These are phyloP conservation scores for Castor canadensis DNA, from an alignment of 2,113 vertebrate species.

Conservation along the genomic window DNA sequence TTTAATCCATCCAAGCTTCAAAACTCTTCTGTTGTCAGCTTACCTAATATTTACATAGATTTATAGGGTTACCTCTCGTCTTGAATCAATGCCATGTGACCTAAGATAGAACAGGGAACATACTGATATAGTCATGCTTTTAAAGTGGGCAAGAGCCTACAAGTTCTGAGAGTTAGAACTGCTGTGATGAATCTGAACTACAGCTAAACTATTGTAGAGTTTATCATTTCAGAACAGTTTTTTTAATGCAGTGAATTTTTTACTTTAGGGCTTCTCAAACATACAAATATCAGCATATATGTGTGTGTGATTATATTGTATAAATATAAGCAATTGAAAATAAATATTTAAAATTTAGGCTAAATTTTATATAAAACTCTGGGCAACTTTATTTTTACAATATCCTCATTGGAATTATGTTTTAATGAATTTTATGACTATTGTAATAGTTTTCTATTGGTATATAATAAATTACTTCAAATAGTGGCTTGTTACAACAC, in stretches of 20 bases:
- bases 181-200: background rate
- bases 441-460: background rate
- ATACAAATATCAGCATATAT: background rate
- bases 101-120: background rate
- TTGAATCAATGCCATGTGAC: slow-evolving; percentile 49
- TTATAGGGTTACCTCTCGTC: background rate
- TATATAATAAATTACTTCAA: background rate
- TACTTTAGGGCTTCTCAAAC: background rate
- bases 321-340: background rate
- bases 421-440: background rate
- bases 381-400: background rate
- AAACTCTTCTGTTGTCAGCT: slow-evolving; percentile 40
- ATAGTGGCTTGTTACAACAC: background rate
- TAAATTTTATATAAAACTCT: background rate
- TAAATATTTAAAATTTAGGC: background rate
- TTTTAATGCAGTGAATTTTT: background rate
- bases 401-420: background rate
- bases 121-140: background rate
- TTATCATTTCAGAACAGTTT: background rate
- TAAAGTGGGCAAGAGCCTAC: slow-evolving; percentile 40
- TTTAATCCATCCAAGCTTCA: slow-evolving; percentile 43
- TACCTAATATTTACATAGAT: slow-evolving; percentile 22
- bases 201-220: background rate
- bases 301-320: background rate
- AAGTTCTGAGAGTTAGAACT: slow-evolving; percentile 4